phyloP scores from a whole-genome alignment of 2,797 vertebrate species.

The Acanthopagrus latus region DNA sequence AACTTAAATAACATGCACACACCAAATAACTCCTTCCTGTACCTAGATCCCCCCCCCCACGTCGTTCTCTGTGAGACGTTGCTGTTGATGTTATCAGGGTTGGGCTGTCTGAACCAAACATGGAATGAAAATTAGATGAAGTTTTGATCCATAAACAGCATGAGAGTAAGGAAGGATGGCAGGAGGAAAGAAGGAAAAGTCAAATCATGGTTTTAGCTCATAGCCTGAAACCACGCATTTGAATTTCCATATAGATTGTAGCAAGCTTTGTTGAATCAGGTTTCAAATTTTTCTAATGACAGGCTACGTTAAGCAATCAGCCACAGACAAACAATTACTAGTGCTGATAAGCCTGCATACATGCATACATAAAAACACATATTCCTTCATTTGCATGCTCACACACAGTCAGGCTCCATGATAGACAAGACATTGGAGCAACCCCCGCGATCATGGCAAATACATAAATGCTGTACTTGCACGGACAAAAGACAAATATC shows the following conservation, averaged over 20 bases:
- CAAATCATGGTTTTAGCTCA: neutral
- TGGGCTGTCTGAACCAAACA: conserved; percentile 1
- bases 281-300: conserved; percentile 59
- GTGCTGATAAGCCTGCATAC: conserved; percentile 46
- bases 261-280: conserved; percentile 41
- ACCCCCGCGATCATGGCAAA: conserved; percentile 3
- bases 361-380: conserved; percentile 52
- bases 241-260: conserved; percentile 76
- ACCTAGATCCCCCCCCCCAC: neutral
- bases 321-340: conserved; percentile 58
- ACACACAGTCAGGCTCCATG: neutral
- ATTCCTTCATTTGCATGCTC: conserved; percentile 13
- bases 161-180: neutral
- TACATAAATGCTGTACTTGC: neutral
- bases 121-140: conserved; percentile 22
- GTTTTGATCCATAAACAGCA: conserved; percentile 32
- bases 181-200: conserved; percentile 8
- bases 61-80: neutral
- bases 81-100: conserved; percentile 8
- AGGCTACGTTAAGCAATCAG: conserved; percentile 63
- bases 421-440: neutral
- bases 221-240: conserved; percentile 41
- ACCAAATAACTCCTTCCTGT: conserved; percentile 18
- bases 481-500: neutral
- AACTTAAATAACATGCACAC: conserved; percentile 21